Conservation (phyloP, 2,888 invertebrate species). For the Plusia festucae region DNA sequence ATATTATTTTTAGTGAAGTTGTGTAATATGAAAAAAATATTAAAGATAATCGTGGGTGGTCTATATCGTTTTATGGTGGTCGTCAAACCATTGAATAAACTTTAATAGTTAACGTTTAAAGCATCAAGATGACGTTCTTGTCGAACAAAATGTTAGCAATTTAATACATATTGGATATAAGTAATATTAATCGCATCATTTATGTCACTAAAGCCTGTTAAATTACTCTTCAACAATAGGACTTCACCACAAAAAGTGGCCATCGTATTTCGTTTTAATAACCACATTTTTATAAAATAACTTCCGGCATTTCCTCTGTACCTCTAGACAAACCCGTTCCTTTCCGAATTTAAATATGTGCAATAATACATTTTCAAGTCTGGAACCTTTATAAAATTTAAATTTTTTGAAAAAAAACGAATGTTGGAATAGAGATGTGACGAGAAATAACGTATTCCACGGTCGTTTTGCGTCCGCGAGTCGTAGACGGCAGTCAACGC, state of each 20-base stretch:
- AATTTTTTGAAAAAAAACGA: slow-evolving; percentile 50
- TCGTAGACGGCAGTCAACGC: slow-evolving; percentile 68
- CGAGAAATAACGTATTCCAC: slow-evolving; percentile 77
- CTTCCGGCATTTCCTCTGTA: slow-evolving; percentile 10
- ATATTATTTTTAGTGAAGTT: slow-evolving; percentile 13
- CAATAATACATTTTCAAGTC: slow-evolving; percentile 23
- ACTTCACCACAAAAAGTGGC: neutral
- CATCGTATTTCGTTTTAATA: slow-evolving; percentile 6
- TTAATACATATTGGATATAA: slow-evolving; percentile 14
- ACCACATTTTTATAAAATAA: slow-evolving; percentile 17
- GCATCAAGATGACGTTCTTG: slow-evolving; percentile 40
- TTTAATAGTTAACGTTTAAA: slow-evolving; percentile 21
- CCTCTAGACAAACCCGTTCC: slow-evolving; percentile 13
- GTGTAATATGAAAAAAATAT: slow-evolving; percentile 36
- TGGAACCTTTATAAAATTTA: slow-evolving; percentile 34
- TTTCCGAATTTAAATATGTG: slow-evolving; percentile 32
- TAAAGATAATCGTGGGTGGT: slow-evolving; percentile 44
- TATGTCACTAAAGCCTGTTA: slow-evolving; percentile 7
- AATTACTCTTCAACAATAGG: neutral
- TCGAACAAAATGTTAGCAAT: slow-evolving; percentile 35
- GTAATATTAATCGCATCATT: slow-evolving; percentile 6
- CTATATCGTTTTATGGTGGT: slow-evolving; percentile 36
- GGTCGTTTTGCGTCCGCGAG: slow-evolving; percentile 73
- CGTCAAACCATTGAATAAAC: slow-evolving; percentile 25
- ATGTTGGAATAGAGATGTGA: slow-evolving; percentile 62